phyloP scores from a whole-genome alignment of 2,113 vertebrate species.

The Eira barbara region DNA sequence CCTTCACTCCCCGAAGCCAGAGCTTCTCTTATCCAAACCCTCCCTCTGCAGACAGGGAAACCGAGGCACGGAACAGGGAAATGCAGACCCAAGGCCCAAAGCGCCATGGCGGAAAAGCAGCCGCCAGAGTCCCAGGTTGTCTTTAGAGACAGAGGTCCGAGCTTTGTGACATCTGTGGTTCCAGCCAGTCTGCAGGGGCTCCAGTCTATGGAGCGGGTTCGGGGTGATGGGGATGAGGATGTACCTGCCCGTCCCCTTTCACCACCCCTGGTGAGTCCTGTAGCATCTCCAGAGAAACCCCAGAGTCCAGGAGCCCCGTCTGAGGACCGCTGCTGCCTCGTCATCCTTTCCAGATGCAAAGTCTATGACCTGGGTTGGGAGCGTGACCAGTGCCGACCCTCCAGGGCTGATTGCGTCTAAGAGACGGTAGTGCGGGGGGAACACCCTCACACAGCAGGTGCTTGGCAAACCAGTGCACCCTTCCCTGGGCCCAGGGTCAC shows the following conservation, averaged over 20 bases:
- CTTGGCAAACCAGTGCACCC: background rate
- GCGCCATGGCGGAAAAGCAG: background rate
- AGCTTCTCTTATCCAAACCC: background rate
- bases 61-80: background rate
- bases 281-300: background rate
- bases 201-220: background rate
- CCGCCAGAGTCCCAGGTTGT: fast-evolving
- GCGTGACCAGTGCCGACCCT: fast-evolving
- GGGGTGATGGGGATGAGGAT: fast-evolving
- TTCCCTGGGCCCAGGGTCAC: background rate
- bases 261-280: background rate
- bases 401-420: fast-evolving
- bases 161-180: background rate
- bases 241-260: background rate
- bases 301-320: background rate
- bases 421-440: fast-evolving
- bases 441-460: background rate
- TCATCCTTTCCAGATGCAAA: background rate
- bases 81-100: background rate
- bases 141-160: background rate
- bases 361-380: fast-evolving
- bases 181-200: background rate
- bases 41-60: background rate
- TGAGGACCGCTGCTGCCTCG: no score
- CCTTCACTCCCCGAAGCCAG: background rate